phyloP scores from a whole-genome alignment of 1,140 invertebrate species.

The Formica exsecta region DNA sequence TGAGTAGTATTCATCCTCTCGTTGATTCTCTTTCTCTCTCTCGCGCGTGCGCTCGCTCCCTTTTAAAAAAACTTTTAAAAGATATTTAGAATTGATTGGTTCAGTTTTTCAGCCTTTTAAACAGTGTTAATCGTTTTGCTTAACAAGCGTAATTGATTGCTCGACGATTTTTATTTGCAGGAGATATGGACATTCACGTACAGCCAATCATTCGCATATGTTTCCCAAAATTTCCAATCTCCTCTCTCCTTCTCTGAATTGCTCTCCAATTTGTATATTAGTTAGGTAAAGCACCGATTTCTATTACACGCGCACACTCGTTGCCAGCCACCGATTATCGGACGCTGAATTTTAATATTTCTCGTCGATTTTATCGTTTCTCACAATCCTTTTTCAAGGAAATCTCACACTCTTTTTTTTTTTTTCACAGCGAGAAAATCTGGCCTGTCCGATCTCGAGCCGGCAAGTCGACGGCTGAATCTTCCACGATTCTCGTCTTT shows the following conservation, averaged over 20 bases:
- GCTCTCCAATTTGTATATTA: background rate
- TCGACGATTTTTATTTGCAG: background rate
- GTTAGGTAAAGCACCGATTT: slow-evolving; percentile 29
- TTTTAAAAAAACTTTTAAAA: background rate
- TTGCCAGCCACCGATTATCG: background rate
- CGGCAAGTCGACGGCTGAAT: slow-evolving; percentile 25
- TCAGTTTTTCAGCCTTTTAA: slow-evolving; percentile 13
- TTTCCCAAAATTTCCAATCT: background rate
- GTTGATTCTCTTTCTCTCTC: background rate
- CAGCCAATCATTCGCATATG: background rate
- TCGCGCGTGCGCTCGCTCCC: background rate
- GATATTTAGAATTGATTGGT: background rate
- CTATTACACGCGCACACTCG: slow-evolving; percentile 27
- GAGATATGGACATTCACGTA: background rate
- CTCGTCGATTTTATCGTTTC: background rate
- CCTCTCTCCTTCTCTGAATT: background rate
- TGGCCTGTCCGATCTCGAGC: slow-evolving; percentile 1
- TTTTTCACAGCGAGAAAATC: background rate
- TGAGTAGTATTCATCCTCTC: background rate
- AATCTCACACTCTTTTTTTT: slow-evolving; percentile 17
- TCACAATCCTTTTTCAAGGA: background rate
- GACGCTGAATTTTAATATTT: background rate
- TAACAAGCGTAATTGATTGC: slow-evolving; percentile 11
- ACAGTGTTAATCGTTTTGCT: slow-evolving; percentile 7
- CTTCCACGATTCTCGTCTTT: slow-evolving; percentile 20